A percentile compares a stretch with the other conserved stretches of the same genome.
phyloP scores from a whole-genome alignment of 2,888 invertebrate genomes.

The Epinotia bilunana region DNA sequence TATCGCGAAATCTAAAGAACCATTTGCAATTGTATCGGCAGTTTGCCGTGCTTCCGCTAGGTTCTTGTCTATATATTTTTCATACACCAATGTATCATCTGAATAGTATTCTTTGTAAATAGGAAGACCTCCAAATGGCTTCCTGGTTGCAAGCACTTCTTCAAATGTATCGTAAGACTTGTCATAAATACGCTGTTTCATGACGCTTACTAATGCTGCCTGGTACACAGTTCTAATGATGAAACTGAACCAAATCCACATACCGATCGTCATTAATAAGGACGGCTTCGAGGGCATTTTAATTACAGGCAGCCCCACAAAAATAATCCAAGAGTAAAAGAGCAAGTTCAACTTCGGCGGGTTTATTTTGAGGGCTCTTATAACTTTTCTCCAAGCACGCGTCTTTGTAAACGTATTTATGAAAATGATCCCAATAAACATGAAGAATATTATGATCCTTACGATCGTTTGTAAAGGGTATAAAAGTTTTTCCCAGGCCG shows the following conservation, averaged over 20 bases:
- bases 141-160: constrained; percentile 53
- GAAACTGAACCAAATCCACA: constrained; percentile 67
- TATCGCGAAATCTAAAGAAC: constrained; percentile 60
- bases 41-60: constrained; percentile 47
- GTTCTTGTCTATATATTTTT: constrained; percentile 58
- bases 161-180: constrained; percentile 53
- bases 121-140: constrained; percentile 60
- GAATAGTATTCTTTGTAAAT: constrained; percentile 61
- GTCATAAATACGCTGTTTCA: constrained; percentile 58
- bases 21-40: constrained; percentile 58
- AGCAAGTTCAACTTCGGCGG: constrained; percentile 59
- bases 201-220: constrained; percentile 59
- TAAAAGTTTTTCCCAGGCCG: constrained; percentile 66
- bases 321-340: constrained; percentile 65
- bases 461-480: constrained; percentile 58
- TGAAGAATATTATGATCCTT: constrained; percentile 56
- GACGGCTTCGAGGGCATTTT: constrained; percentile 55
- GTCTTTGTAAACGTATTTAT: constrained; percentile 56
- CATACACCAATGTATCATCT: constrained; percentile 57
- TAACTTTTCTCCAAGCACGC: constrained; percentile 52
- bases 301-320: constrained; percentile 62
- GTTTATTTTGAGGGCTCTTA: constrained; percentile 52
- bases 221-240: constrained; percentile 66
- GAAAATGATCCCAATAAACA: constrained; percentile 59
- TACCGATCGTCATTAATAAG: constrained; percentile 55